Base-by-base conservation (phyloP, 2,113 vertebrate genomes). In the Echinops telfairi region DNA sequence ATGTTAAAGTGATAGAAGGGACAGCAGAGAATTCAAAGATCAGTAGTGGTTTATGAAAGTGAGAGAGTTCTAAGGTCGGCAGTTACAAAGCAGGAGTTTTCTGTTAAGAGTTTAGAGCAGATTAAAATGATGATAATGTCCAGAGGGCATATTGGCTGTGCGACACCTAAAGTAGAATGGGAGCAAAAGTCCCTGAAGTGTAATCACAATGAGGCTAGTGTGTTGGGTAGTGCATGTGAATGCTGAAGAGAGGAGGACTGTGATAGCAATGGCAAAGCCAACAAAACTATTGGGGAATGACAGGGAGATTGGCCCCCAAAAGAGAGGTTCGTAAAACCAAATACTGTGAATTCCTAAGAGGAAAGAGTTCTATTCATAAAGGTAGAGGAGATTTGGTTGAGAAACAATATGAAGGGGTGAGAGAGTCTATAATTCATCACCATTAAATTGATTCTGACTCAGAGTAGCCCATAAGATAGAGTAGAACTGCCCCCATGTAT, bases 181-280 rank as follows among this genome's bases (percentile, higher is more conserved):
- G 87, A n/a, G 38, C 36, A 93, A 86, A 85, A 7, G 40, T 58
- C 29, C 36, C 58, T 92, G 29, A 90, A 76, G 58, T 60, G 77
- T n/a, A 83, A 81, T 86, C 38, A 94, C 57, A 79, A 60, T 73
- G 76, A 95, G 17, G 14, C 27, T 58, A 86, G 47, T 76, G 29
- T 40, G 17, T n/a, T 68, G 25, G 40, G 15, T 47, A 16, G 4
- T 27, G 3, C 76, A 38, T 47, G 25, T 47, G 27, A 17, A 38
- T 86, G 33, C 36, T 36, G 3, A 89, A 10, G 10, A 71, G 8
- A 40, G 88, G 19, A 91, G 36, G 27, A 81, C 64, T 91, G 27
- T 40, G 40, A 90, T 92, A 11, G 53, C 57, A 83, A 60, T 77
- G 66, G 70, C 43, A 70, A 86, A 93, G 23, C 75, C 76, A 88